phyloP scores from a whole-genome alignment of 2,888 invertebrate species.

The Dysmachus trigonus region DNA sequence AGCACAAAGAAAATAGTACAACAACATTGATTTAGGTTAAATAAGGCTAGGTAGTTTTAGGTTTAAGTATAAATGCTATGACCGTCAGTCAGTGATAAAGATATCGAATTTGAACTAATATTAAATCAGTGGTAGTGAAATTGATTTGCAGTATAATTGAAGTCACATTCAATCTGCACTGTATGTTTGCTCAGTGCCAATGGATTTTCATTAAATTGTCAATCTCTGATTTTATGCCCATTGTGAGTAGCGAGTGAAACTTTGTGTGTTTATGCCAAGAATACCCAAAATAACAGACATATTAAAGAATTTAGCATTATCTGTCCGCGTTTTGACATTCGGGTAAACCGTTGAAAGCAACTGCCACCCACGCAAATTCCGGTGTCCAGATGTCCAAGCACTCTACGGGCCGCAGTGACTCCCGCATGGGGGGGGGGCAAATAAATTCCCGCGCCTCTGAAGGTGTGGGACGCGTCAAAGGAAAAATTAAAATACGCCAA shows the following conservation, averaged over 20 bases:
- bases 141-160: too few relatives aligned
- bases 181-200: too few relatives aligned
- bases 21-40: too few relatives aligned
- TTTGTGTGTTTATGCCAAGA: background rate
- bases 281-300: background rate
- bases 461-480: constrained; percentile 3
- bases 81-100: too few relatives aligned
- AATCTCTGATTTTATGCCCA: background rate
- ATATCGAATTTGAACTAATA: too few relatives aligned
- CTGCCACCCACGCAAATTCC: background rate
- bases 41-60: too few relatives aligned
- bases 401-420: background rate
- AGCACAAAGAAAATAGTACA: too few relatives aligned
- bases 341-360: background rate
- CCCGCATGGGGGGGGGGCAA: background rate
- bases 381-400: background rate
- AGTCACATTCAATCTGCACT: too few relatives aligned
- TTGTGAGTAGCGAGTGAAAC: background rate
- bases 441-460: background rate
- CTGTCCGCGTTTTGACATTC: background rate
- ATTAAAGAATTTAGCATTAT: background rate
- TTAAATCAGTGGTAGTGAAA: too few relatives aligned
- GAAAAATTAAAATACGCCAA: background rate
- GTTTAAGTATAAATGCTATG: too few relatives aligned
- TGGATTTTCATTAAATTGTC: too few relatives aligned